Percentiles rank a stretch among this genome's conserved stretches.
Conservation (phyloP, 2,797 vertebrate species). For the Liasis olivaceus region DNA sequence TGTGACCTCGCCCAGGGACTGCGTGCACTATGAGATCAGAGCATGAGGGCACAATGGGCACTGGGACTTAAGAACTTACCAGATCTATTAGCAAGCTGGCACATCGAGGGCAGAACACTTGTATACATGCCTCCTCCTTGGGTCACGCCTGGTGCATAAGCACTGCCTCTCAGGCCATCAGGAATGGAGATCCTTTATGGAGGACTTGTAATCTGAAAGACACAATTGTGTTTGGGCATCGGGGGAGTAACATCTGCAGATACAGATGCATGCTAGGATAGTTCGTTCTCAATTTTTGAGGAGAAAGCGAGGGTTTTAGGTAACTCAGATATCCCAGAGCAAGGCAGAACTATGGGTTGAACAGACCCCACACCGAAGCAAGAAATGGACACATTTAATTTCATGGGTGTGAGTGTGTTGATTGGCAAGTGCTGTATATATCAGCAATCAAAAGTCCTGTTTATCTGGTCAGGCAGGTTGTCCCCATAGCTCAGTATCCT, state of each 20-base stretch:
- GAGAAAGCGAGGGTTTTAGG: not conserved
- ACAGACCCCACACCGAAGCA: not conserved
- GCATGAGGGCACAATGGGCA: not conserved
- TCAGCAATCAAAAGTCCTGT: no score
- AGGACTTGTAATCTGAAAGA: not conserved
- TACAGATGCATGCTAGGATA: not conserved
- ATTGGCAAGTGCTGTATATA: no score
- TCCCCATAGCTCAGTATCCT: no score
- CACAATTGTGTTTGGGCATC: not conserved
- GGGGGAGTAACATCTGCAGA: not conserved
- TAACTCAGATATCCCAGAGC: no score
- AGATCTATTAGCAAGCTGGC: not conserved
- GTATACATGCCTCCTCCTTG: no score
- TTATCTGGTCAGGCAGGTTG: not conserved
- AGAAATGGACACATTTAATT: no score
- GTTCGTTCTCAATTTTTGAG: not conserved
- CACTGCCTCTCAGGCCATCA: not conserved
- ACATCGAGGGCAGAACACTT: not conserved
- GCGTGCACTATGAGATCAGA: not conserved
- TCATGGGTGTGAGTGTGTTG: no score
- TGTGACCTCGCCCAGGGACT: not conserved
- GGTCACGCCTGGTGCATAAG: not conserved
- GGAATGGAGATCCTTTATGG: not conserved
- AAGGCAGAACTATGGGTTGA: not conserved
- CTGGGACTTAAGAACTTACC: not conserved